Base-by-base conservation (phyloP, 2,113 vertebrate species). In the Ariopsis seemanni region DNA sequence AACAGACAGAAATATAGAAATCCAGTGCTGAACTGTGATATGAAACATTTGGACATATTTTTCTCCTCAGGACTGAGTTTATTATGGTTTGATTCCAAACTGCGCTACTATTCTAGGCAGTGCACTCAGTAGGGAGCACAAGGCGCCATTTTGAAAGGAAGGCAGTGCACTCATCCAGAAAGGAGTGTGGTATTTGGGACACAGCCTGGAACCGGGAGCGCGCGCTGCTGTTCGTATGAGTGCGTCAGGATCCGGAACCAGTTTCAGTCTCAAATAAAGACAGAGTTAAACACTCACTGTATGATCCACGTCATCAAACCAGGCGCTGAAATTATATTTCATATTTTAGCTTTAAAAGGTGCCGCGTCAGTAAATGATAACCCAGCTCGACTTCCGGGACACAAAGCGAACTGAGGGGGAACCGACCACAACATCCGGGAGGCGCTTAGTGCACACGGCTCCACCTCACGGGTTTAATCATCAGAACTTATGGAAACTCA, bases 241-340 rank as follows among this genome's bases (percentile, higher is more conserved):
- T 11, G 8, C 0, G 34, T 5, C 1, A 27, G 9, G 0, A 5
- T 22, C 20, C 20, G 20, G 4, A 81, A 34, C 0, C 0, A 10
- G 4, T 17, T 11, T 77, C 20, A n/a, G 10, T 18, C 12, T 22
- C 8, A 30, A 60, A 22, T 81, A 30, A 60, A 10, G 5, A 53
- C 53, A 10, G 14, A 1, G 4, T 27, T 9, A 50, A 65, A 10
- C 4, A 8, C 27, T 0, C 20, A 22, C 22, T 81, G 1, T 83
- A 18, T 30, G 17, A 25, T 63, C 8, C 7, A 48, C 25, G 2
- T 8, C 4, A 1, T 34, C 15, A 60, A 81, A 12, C 27, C 7
- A 48, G 3, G 8, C 10, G 6, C 5, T 52, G 34, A 50, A 22
- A 15, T 20, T 30, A 27, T 5, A 20, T 17, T 18, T 17, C 20